Conservation (phyloP, 2,888 invertebrate species). For the Drosophila fungiperda region DNA sequence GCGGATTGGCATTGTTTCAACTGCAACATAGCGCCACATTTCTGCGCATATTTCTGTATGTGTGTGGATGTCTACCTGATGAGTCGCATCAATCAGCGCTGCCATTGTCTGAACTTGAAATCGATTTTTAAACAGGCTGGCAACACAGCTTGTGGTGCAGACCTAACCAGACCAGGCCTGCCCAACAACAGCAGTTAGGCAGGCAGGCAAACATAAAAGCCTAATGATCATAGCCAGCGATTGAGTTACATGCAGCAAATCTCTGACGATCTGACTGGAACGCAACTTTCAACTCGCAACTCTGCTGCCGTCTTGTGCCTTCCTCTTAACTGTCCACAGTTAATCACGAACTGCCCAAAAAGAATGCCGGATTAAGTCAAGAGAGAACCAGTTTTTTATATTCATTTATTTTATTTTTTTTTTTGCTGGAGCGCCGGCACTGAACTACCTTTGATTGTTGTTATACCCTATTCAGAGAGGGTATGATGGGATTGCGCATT, state of each 20-base stretch:
- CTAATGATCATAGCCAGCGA: slow-evolving; percentile 79
- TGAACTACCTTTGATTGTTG: slow-evolving; percentile 28
- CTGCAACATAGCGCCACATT: slow-evolving; percentile 54
- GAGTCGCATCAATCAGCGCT: slow-evolving; percentile 71
- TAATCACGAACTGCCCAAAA: slow-evolving; percentile 71
- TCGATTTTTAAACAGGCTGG: slow-evolving; percentile 69
- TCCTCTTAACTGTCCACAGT: slow-evolving; percentile 70
- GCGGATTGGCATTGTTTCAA: slow-evolving; percentile 63
- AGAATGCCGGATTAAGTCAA: slow-evolving; percentile 73
- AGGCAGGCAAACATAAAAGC: slow-evolving; percentile 69
- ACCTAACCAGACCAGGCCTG: neutral
- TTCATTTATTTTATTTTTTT: slow-evolving; percentile 1
- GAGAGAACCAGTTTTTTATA: slow-evolving; percentile 43
- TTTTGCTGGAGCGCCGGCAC: slow-evolving; percentile 45
- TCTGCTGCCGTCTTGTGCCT: slow-evolving; percentile 22
- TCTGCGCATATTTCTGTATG: slow-evolving; percentile 9
- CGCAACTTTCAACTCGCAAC: slow-evolving; percentile 18
- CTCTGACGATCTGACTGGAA: slow-evolving; percentile 55
- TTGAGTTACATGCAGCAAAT: slow-evolving; percentile 79
- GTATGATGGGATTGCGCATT: neutral
- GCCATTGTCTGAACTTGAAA: slow-evolving; percentile 78
- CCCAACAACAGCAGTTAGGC: slow-evolving; percentile 16
- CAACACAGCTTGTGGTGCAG: slow-evolving; percentile 21
- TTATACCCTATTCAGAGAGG: slow-evolving; percentile 31
- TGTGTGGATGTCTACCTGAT: slow-evolving; percentile 46